Conservation (phyloP, 1,140 invertebrate genomes). For the Linepithema humile region DNA sequence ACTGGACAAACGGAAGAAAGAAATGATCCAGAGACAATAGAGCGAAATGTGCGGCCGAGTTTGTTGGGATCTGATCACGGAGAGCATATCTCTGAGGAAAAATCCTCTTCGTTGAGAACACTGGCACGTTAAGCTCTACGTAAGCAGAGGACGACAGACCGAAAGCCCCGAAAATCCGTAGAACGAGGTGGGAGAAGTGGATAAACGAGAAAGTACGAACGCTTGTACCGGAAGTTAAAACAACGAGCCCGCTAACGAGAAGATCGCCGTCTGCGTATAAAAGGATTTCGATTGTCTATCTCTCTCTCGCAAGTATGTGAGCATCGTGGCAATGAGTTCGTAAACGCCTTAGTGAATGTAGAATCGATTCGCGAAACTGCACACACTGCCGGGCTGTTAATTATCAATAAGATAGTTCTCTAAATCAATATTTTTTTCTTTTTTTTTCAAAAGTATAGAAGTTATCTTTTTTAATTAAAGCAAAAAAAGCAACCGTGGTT, state of each 20-base stretch:
- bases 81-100: slow-evolving; percentile 40
- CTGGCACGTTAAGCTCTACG: slow-evolving; percentile 59
- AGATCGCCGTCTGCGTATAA: background rate
- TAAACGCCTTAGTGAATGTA: too few relatives aligned
- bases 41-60: slow-evolving; percentile 28
- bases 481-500: too few relatives aligned
- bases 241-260: slow-evolving; percentile 38
- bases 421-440: too few relatives aligned
- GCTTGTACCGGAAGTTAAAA: slow-evolving; percentile 20
- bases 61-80: slow-evolving; percentile 24
- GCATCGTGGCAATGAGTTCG: background rate
- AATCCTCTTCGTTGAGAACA: slow-evolving; percentile 47
- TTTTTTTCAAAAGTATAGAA: too few relatives aligned
- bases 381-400: background rate
- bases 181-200: slow-evolving; percentile 6
- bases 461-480: too few relatives aligned
- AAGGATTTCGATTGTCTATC: background rate
- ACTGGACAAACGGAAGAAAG: background rate
- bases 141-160: slow-evolving; percentile 56
- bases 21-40: slow-evolving; percentile 42
- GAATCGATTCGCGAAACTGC: background rate
- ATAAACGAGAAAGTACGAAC: slow-evolving; percentile 29
- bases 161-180: slow-evolving; percentile 60
- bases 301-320: background rate
- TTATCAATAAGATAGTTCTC: too few relatives aligned